Evolutionary conservation across 2,888 invertebrate genomes (phyloP).

Genomic region (Copidosoma aretas): DNA sequence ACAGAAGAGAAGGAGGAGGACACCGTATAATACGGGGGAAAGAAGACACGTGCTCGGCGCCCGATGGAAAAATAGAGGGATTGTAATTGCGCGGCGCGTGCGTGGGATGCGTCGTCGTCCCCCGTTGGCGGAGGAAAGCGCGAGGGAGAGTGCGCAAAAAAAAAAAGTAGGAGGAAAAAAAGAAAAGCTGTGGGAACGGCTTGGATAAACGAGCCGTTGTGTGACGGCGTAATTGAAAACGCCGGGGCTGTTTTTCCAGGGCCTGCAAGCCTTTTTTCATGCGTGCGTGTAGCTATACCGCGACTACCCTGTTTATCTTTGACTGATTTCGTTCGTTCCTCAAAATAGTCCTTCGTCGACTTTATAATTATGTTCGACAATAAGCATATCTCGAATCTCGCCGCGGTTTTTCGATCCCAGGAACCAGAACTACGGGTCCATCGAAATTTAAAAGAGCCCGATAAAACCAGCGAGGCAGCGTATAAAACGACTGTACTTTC

Average conservation of each 20-base stretch:
- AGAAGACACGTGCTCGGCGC: background rate
- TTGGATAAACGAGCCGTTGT: constrained; percentile 17
- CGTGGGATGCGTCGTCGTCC: background rate
- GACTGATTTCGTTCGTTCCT: background rate
- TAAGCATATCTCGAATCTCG: background rate
- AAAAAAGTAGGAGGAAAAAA: background rate
- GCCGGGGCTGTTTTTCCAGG: background rate
- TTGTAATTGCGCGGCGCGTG: background rate
- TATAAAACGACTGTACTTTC: constrained; percentile 37
- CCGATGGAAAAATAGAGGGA: background rate
- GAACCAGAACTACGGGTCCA: background rate
- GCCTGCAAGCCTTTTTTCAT: background rate
- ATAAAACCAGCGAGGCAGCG: background rate
- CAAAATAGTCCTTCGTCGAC: no score
- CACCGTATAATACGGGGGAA: background rate
- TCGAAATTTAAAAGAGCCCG: background rate
- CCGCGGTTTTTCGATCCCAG: background rate
- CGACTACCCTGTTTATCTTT: background rate
- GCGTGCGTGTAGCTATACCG: background rate
- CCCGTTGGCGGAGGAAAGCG: background rate
- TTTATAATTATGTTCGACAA: no score
- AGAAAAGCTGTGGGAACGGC: background rate
- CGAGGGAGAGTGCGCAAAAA: background rate
- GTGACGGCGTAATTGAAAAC: constrained; percentile 14
- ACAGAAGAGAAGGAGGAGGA: no score